Conservation (phyloP, 2,888 invertebrate genomes). For the Spisula solida region DNA sequence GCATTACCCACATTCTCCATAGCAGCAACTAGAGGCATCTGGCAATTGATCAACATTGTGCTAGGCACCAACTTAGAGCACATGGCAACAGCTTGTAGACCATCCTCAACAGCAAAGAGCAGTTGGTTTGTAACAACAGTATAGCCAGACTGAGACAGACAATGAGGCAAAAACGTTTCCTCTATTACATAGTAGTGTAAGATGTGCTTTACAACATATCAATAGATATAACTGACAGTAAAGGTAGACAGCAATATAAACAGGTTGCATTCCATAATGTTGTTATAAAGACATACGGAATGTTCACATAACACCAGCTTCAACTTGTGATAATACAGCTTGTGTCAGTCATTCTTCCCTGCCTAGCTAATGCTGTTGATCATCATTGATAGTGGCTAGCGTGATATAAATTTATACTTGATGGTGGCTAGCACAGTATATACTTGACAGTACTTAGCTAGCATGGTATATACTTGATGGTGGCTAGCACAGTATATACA, state of each 20-base stretch:
- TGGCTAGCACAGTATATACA: too few species aligned
- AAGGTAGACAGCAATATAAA: slow-evolving; percentile 32
- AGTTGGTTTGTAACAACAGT: too few species aligned
- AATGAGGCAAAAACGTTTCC: background rate
- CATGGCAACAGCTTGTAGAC: too few species aligned
- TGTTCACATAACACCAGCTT: background rate
- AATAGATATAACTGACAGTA: slow-evolving; percentile 28
- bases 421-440: too few species aligned
- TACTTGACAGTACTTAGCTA: too few species aligned
- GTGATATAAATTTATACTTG: too few species aligned
- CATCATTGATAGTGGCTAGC: background rate
- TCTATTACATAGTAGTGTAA: background rate
- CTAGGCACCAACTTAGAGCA: too few species aligned
- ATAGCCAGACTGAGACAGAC: background rate
- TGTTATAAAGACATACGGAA: slow-evolving; percentile 31
- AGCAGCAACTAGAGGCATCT: too few species aligned
- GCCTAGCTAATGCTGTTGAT: background rate
- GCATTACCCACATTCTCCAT: too few species aligned
- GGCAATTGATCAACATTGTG: too few species aligned
- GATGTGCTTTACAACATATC: slow-evolving; percentile 18
- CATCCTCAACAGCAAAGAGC: too few species aligned
- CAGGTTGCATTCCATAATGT: slow-evolving; percentile 33
- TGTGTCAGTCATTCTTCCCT: background rate
- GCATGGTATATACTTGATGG: too few species aligned
- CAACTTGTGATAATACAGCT: background rate